Conservation (phyloP, 2,888 invertebrate species). For the Oligia strigilis region DNA sequence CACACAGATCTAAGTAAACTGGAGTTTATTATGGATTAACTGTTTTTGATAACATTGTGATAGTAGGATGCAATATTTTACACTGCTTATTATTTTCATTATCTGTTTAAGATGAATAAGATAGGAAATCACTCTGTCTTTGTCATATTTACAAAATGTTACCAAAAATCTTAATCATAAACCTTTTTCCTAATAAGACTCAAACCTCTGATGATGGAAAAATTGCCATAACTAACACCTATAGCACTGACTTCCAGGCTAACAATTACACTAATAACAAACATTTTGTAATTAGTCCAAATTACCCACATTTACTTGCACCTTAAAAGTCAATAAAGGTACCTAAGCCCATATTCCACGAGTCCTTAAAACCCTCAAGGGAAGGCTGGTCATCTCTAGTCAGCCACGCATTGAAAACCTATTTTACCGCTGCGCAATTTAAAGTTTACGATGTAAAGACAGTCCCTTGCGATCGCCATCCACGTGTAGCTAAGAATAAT, state of each 20-base stretch:
- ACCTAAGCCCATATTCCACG: slow-evolving; percentile 2
- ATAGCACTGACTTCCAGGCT: too few species aligned
- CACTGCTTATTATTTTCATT: background rate
- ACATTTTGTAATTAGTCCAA: background rate
- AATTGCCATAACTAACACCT: background rate
- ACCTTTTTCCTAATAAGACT: background rate
- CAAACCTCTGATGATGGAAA: background rate
- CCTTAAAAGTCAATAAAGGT: background rate
- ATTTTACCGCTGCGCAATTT: slow-evolving; percentile 50
- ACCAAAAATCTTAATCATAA: background rate
- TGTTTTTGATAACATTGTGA: background rate
- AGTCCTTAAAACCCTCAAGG: slow-evolving; percentile 21
- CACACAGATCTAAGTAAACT: slow-evolving; percentile 14
- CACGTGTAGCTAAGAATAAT: slow-evolving; percentile 41
- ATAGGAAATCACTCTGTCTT: background rate
- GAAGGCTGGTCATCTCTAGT: background rate
- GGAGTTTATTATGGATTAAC: background rate
- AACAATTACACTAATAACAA: background rate
- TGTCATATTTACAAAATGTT: background rate
- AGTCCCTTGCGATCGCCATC: slow-evolving; percentile 37
- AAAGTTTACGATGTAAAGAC: slow-evolving; percentile 52
- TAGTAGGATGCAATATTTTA: background rate
- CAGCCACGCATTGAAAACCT: slow-evolving; percentile 47
- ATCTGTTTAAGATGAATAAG: background rate
- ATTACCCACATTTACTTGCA: background rate